Conservation (phyloP, 2,888 invertebrate genomes). For the Dynastes hyllus region DNA sequence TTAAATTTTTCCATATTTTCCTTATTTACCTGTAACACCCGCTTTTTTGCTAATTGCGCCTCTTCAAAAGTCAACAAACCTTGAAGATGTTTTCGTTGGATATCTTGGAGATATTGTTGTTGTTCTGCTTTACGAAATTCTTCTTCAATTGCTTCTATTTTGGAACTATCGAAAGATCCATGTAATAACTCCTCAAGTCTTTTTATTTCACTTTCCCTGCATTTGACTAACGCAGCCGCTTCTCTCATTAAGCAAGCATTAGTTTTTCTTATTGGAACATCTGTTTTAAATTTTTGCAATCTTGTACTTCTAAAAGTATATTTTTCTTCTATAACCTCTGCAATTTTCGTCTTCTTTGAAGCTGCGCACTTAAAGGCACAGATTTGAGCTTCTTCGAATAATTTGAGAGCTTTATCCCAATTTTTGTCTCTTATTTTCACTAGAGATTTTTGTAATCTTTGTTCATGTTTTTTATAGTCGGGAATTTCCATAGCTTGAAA, state of each 20-base stretch:
- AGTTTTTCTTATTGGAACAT: conserved; percentile 71
- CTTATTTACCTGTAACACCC: conserved; percentile 71
- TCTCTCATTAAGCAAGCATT: conserved; percentile 73
- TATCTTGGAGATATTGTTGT: conserved; percentile 72
- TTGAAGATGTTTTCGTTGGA: conserved; percentile 76
- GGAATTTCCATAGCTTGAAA: conserved; percentile 58
- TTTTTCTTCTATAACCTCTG: conserved; percentile 45
- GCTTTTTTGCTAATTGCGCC: conserved; percentile 75
- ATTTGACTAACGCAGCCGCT: conserved; percentile 72
- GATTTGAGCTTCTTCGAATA: conserved; percentile 61
- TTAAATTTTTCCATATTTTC: conserved; percentile 73
- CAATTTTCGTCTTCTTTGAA: conserved; percentile 50
- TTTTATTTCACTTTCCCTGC: conserved; percentile 72
- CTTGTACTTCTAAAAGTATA: conserved; percentile 50
- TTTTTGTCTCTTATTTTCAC: conserved; percentile 59
- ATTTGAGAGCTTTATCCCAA: conserved; percentile 58
- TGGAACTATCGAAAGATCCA: conserved; percentile 70
- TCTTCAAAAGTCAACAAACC: conserved; percentile 77
- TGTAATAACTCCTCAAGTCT: conserved; percentile 73
- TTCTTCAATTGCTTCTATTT: conserved; percentile 71
- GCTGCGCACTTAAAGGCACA: conserved; percentile 59
- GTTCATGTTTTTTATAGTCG: conserved; percentile 54
- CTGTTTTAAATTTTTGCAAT: conserved; percentile 56
- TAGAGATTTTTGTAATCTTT: conserved; percentile 56
- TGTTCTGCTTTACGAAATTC: conserved; percentile 72